phyloP scores from a whole-genome alignment of 2,113 vertebrate genomes.

The Aythya baeri region DNA sequence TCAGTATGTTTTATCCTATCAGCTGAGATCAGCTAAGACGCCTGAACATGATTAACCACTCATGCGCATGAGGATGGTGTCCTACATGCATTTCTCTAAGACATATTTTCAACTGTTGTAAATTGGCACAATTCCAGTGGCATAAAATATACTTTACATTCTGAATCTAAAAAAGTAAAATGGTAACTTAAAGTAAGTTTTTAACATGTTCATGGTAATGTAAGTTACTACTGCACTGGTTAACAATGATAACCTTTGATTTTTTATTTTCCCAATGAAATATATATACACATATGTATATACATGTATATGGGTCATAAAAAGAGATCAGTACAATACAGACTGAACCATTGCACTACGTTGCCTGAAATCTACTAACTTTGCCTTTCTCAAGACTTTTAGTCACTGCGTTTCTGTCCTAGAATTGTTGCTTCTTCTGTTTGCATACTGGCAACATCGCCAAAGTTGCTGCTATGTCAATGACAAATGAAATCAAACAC shows the following conservation, averaged over 20 bases:
- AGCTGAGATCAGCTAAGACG: conserved; percentile 33
- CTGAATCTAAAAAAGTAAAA: not conserved
- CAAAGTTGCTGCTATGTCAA: not conserved
- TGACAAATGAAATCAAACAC: not conserved
- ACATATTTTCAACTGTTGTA: not conserved
- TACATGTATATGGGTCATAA: not conserved
- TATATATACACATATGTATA: not conserved
- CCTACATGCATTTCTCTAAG: not conserved
- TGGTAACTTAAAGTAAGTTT: not conserved
- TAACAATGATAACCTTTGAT: not conserved
- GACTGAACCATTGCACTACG: not conserved
- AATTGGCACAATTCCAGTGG: not conserved
- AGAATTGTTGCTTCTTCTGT: not conserved
- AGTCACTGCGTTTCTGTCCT: not conserved
- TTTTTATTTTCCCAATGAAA: not conserved
- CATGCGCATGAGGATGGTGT: not conserved
- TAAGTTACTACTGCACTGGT: not conserved
- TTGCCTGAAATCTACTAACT: not conserved
- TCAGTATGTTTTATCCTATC: conserved; percentile 34
- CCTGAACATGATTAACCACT: conserved; percentile 22
- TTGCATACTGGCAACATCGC: not conserved
- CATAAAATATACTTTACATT: not conserved
- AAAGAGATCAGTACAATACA: not conserved
- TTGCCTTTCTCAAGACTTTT: not conserved
- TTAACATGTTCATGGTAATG: not conserved